These are phyloP conservation scores for Magallana gigas DNA, from an alignment of 1,140 invertebrate genomes.

Conservation along the genomic window DNA sequence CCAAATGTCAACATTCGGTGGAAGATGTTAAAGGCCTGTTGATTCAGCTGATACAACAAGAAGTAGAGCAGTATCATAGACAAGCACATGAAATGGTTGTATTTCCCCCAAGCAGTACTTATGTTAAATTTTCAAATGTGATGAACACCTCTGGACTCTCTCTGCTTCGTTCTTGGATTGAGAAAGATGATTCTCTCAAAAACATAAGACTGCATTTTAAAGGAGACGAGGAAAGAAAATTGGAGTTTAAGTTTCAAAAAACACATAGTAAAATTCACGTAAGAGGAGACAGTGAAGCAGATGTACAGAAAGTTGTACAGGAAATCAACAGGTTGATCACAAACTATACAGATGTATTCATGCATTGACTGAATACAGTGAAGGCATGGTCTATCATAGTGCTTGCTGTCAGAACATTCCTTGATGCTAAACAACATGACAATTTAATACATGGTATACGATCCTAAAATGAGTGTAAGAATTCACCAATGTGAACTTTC, in stretches of 20 bases:
- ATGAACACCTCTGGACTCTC: not conserved
- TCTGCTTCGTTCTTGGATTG: not conserved
- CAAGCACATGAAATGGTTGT: not conserved
- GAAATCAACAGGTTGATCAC: not conserved
- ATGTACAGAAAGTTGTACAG: not conserved
- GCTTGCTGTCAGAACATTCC: too few species aligned
- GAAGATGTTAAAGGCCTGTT: not conserved
- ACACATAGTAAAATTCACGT: not conserved
- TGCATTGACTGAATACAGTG: not conserved
- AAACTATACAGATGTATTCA: slow-evolving; percentile 18
- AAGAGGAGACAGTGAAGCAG: not conserved
- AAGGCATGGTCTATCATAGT: too few species aligned
- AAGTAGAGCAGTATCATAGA: not conserved
- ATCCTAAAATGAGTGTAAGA: too few species aligned
- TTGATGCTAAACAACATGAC: too few species aligned
- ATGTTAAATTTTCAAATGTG: not conserved
- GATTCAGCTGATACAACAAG: not conserved
- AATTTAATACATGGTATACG: too few species aligned
- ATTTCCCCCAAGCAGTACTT: not conserved
- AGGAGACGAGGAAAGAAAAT: not conserved
- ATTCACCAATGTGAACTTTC: too few species aligned
- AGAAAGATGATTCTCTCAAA: not conserved
- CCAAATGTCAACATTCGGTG: not conserved
- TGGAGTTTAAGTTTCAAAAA: not conserved
- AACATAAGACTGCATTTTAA: slow-evolving; percentile 7